Evolutionary conservation across 2,888 invertebrate genomes (phyloP), one percentile per base, ranked within the genome.

Genomic region (Onchidella celtica): DNA sequence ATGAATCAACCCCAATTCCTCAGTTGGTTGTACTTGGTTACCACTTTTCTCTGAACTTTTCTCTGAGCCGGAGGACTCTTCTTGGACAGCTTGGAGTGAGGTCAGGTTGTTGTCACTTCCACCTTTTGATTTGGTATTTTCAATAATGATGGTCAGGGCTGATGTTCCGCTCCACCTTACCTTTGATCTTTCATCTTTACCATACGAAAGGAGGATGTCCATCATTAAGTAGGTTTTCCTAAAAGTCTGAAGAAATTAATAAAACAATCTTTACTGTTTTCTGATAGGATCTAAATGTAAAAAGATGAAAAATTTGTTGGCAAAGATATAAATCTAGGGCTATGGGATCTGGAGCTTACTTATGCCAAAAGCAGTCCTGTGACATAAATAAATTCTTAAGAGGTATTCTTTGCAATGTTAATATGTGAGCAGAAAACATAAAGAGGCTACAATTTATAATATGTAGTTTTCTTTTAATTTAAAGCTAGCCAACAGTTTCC

Each of bases 81-180:
- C 84, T 24, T 81, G 79, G 55, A 61, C 59, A 0, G 76, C 74
- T n/a, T 83, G 66, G 14, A 72, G 68, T 14, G 68, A 82, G n/a
- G 63, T 55, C 3, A 57, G 40, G 0, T 74, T 63, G 27, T 57
- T 59, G 29, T 68, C 76, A n/a, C 40, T 63, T n/a, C 69, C 74
- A 21, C 69, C 69, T 9, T 40, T 73, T 24, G 82, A 77, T 57
- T 84, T 76, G 1, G 82, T 83, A 70, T 85, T 82, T 70, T 90
- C 88, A 24, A 92, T 87, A 3, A 92, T 82, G 38, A 90, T 83
- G 6, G 90, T 89, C 1, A 89, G 69, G 0, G 91, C 91, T 2
- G 92, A 92, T 79, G 91, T 91, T 4, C 93, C 93, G 85, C 92
- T 92, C 93, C 93, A 93, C 24, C 93, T 84, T 2, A 93, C 91